Evolutionary conservation across 2,888 invertebrate genomes (phyloP).

Genomic region (Scaeva pyrastri): DNA sequence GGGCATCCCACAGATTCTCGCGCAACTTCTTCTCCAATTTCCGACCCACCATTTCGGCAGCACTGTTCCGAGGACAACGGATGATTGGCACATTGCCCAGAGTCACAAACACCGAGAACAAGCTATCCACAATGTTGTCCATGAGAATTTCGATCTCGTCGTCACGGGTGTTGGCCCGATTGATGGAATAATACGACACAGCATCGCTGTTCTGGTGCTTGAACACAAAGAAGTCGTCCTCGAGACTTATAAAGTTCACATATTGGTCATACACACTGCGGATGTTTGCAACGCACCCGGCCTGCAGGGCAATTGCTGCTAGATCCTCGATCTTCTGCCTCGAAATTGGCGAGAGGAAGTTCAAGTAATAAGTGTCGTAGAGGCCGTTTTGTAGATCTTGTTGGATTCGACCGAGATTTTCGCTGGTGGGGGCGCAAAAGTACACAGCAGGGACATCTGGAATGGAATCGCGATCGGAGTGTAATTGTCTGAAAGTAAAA

Average conservation of each 20-base stretch:
- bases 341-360: constrained; percentile 98
- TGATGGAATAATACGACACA: constrained; percentile 97
- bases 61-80: constrained; percentile 94
- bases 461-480: constrained; percentile 95
- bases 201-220: constrained; percentile 96
- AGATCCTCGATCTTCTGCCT: constrained; percentile 97
- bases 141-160: constrained; percentile 97
- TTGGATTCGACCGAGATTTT: constrained; percentile 96
- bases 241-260: constrained; percentile 98
- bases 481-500: constrained; percentile 88
- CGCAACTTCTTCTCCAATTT: constrained; percentile 98
- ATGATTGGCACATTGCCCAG: constrained; percentile 89
- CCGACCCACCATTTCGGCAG: constrained; percentile 99
- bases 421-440: constrained; percentile 97
- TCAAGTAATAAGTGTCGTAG: constrained; percentile 97
- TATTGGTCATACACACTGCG: constrained; percentile 99
- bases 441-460: constrained; percentile 99
- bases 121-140: constrained; percentile 96
- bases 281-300: constrained; percentile 95
- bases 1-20: constrained; percentile 97
- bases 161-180: constrained; percentile 96
- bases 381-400: constrained; percentile 94
- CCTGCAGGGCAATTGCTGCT: constrained; percentile 95
- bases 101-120: constrained; percentile 99
- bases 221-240: constrained; percentile 98